Base-by-base conservation (phyloP, 2,888 invertebrate genomes). In the Acanthosepion lycidas region DNA sequence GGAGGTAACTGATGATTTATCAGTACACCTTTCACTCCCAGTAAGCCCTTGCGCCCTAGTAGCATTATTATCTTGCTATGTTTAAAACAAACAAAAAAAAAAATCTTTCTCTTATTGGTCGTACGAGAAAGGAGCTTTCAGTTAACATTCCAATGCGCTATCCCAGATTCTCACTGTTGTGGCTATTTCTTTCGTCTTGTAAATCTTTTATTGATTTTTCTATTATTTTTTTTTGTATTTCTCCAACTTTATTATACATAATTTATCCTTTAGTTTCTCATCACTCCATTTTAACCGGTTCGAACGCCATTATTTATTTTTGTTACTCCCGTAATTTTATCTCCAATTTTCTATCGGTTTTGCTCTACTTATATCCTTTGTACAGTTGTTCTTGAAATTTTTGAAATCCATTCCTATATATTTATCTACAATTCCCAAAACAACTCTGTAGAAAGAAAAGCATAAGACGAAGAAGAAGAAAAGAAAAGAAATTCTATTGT, bases 371-470 rank as follows among this genome's bases (percentile, higher is more conserved):
- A 78, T 78, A 78, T 5, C 78, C n/a, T 78, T 78, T 78, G 78
- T n/a, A 9, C 15, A 33, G n/a, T 78, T 15, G 33, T 78, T 78
- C n/a, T 15, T 78, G 5, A n/a, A 78, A 9, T 78, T 78, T 15
- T 78, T 78, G 12, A 78, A 78, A 78, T 78, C 78, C n/a, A 78
- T 78, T 78, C n/a, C 78, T n/a, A 78, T 78, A n/a, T n/a, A 78
- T n/a, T 78, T 78, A 78, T 78, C 78, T 78, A 78, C 78, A 78
- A 78, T 78, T 78, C 78, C n/a, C n/a, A 15, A 78, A 33, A 78
- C 78, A 78, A 6, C 78, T 78, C 15, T 2, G 33, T 2, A 33
- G 4, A 33, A 78, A 78, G 78, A 28, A n/a, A n/a, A 33, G n/a
- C 6, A 1, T 23, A 78, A 78, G 0, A 23, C 28, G 28, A 78